phyloP scores from a whole-genome alignment of 2,797 vertebrate genomes.

The Echiichthys vipera region DNA sequence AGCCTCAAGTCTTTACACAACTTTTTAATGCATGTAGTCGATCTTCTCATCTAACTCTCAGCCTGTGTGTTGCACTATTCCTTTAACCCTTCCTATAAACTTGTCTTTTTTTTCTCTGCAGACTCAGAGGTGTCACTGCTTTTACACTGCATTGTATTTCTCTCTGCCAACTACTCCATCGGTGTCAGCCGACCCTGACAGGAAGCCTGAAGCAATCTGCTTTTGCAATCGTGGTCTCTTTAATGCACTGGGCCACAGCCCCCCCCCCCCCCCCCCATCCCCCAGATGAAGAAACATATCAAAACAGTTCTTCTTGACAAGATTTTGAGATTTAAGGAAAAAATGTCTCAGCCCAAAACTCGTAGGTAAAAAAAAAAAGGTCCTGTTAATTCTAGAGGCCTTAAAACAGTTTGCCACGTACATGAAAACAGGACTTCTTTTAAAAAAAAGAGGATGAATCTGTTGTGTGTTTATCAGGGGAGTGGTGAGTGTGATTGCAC shows the following conservation, averaged over 20 bases:
- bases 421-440: neutral
- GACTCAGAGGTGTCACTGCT: slow-evolving; percentile 91
- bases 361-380: neutral
- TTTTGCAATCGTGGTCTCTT: slow-evolving; percentile 2
- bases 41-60: neutral
- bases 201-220: slow-evolving; percentile 40
- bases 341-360: neutral
- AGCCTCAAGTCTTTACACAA: too few species aligned
- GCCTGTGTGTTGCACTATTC: neutral
- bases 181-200: slow-evolving; percentile 54
- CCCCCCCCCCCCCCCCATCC: slow-evolving; percentile 5
- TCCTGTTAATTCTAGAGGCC: neutral
- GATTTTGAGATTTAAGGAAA: neutral
- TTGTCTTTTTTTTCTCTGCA: slow-evolving; percentile 66
- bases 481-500: neutral
- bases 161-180: slow-evolving; percentile 86
- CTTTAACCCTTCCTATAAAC: neutral
- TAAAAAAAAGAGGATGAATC: neutral
- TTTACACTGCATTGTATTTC: slow-evolving; percentile 90
- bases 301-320: slow-evolving; percentile 8
- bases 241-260: neutral
- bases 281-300: neutral
- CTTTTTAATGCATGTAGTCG: neutral
- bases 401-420: neutral
- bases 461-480: neutral